Percentiles rank a stretch among this genome's conserved stretches.
These are phyloP conservation scores for Turnix velox DNA, from an alignment of 2,113 vertebrate species.

Conservation along the genomic window DNA sequence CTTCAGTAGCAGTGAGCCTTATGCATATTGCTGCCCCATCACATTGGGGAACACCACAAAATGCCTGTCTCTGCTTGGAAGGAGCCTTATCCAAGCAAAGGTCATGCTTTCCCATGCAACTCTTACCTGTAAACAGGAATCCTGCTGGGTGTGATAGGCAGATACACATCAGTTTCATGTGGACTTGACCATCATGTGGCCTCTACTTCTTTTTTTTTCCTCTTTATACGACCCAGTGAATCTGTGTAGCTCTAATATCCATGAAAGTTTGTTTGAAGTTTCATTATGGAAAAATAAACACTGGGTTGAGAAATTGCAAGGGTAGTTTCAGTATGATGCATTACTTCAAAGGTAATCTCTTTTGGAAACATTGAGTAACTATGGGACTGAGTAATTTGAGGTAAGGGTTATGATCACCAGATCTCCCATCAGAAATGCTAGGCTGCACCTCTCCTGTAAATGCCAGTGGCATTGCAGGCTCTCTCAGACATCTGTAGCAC, in stretches of 20 bases:
- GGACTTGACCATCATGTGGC: neutral
- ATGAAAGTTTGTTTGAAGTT: neutral
- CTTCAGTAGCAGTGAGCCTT: neutral
- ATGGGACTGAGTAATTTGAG: slow-evolving; percentile 12
- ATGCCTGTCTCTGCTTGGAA: neutral
- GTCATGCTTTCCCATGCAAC: neutral
- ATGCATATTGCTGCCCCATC: neutral
- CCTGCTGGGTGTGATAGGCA: neutral
- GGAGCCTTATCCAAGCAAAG: neutral
- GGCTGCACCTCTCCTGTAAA: neutral
- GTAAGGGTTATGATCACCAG: neutral
- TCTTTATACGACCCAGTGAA: neutral
- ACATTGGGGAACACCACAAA: neutral
- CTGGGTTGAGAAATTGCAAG: slow-evolving; percentile 21
- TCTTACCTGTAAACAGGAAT: neutral
- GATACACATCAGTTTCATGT: neutral
- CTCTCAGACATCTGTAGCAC: neutral
- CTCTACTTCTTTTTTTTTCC: neutral
- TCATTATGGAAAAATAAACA: slow-evolving; percentile 9
- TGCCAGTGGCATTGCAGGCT: neutral
- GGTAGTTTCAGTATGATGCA: slow-evolving; percentile 44
- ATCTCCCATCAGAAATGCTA: neutral
- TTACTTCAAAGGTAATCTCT: slow-evolving; percentile 39
- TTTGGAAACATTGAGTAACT: slow-evolving; percentile 38
- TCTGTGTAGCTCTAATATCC: neutral